phyloP scores from a whole-genome alignment of 2,113 vertebrate genomes.

The Grammomys surdaster region DNA sequence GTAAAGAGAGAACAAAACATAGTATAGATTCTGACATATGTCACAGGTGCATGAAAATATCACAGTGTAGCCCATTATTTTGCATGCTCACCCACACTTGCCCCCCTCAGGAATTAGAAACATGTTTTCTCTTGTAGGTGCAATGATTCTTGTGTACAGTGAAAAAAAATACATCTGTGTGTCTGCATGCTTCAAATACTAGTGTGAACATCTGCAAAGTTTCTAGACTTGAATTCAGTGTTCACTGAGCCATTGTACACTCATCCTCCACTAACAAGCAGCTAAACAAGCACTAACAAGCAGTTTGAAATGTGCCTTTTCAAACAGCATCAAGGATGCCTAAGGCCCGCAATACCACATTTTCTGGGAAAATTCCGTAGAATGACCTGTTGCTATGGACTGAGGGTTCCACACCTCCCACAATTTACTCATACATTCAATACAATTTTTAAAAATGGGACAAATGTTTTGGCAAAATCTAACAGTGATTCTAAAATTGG shows the following conservation, averaged over 20 bases:
- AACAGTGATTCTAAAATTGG: conserved; percentile 18
- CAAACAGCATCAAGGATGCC: not conserved
- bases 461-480: conserved; percentile 21
- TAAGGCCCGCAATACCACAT: not conserved
- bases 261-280: not conserved
- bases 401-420: not conserved
- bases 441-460: not conserved
- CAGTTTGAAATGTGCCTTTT: not conserved
- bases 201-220: not conserved
- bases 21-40: not conserved
- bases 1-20: not conserved
- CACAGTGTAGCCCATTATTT: not conserved
- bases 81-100: not conserved
- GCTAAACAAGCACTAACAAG: not conserved
- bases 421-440: not conserved
- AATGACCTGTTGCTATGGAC: not conserved
- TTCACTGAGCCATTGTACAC: not conserved
- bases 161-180: not conserved
- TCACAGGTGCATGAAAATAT: not conserved
- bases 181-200: not conserved
- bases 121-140: not conserved
- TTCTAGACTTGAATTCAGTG: not conserved
- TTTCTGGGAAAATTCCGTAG: not conserved
- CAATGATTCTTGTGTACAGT: not conserved
- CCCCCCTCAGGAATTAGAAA: not conserved